Evolutionary conservation across 1,140 invertebrate genomes (phyloP).

Genomic region (Ceratina australensis): DNA sequence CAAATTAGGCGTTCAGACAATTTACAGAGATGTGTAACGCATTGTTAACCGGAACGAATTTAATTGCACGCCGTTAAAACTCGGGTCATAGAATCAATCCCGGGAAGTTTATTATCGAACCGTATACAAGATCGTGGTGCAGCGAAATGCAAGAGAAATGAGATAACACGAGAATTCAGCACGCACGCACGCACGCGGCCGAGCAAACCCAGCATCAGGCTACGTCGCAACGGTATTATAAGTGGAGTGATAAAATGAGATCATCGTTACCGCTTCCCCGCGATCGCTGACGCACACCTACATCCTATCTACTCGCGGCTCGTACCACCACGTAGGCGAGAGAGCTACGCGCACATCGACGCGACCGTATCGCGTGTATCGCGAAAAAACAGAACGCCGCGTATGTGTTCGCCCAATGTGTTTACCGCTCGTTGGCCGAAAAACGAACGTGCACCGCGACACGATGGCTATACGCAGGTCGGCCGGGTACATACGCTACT

Average conservation of each 20-base stretch:
- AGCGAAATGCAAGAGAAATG: conserved; percentile 18
- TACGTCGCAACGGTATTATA: conserved; percentile 59
- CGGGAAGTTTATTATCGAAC: too few species aligned
- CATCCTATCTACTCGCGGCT: neutral
- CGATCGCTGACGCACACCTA: conserved; percentile 31
- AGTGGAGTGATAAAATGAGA: conserved; percentile 73
- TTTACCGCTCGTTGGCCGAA: conserved; percentile 23
- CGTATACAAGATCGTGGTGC: neutral
- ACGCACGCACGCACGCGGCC: conserved; percentile 4
- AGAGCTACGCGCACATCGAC: neutral
- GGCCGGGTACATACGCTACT: neutral
- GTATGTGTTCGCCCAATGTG: neutral
- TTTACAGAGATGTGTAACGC: too few species aligned
- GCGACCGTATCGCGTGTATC: neutral
- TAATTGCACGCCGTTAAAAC: too few species aligned
- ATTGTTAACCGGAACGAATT: too few species aligned
- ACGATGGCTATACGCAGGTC: neutral
- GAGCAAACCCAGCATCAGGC: conserved; percentile 16
- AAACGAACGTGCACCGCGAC: conserved; percentile 31
- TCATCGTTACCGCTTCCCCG: conserved; percentile 66
- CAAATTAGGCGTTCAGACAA: too few species aligned
- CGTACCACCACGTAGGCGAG: neutral
- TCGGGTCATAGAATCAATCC: too few species aligned
- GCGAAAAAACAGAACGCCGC: conserved; percentile 5
- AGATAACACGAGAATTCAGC: conserved; percentile 38